A percentile compares a stretch with the other conserved stretches of the same genome.
phyloP scores from a whole-genome alignment of 2,113 vertebrate genomes.

The Danio rerio region GRCz12tu NC_133179.1:13842501-13843000 shows the following conservation, averaged over 20 bases:
- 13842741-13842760: neutral
- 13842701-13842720: neutral
- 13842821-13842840: neutral
- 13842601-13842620: no score
- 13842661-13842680: conserved; percentile 3
- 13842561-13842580: neutral
- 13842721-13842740: neutral
- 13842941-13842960: conserved; percentile 20
- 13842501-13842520: no score
- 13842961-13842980: conserved; percentile 33
- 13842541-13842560: neutral
- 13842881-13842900: conserved; percentile 23
- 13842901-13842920: conserved; percentile 30
- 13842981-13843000: conserved; percentile 26
- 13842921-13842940: conserved; percentile 9
- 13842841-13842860: conserved; percentile 31
- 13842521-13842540: neutral
- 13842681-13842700: neutral
- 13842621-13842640: conserved; percentile 6
- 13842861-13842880: conserved; percentile 46
- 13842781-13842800: conserved; percentile 40
- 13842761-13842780: conserved; percentile 5
- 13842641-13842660: neutral
- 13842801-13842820: conserved; percentile 5
- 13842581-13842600: conserved; percentile 5